Percentiles rank a stretch among this genome's conserved stretches.
Conservation (phyloP, 1,140 invertebrate species). For the Zelostemma sp. region DNA sequence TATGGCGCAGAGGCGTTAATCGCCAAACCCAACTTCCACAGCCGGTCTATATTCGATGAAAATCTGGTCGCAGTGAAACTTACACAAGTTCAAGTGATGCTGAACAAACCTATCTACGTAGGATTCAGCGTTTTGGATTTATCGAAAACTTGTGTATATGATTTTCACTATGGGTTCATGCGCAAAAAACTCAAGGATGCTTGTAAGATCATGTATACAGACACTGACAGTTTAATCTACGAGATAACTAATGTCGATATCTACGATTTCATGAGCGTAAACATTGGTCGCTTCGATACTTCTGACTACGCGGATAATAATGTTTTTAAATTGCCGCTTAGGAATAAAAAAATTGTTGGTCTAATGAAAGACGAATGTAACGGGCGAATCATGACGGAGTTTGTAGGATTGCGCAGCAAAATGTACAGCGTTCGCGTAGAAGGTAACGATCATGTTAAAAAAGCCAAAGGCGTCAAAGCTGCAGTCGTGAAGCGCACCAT, state of each 20-base stretch:
- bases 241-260: neutral
- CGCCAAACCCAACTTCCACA: slow-evolving; percentile 56
- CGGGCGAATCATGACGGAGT: slow-evolving; percentile 9
- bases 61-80: slow-evolving; percentile 56
- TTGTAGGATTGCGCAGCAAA: slow-evolving; percentile 1
- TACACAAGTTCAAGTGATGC: slow-evolving; percentile 43
- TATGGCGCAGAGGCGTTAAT: slow-evolving; percentile 32
- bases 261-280: neutral
- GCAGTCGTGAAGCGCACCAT: neutral
- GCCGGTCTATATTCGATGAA: slow-evolving; percentile 55
- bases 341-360: slow-evolving; percentile 10
- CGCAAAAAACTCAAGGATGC: neutral
- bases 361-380: slow-evolving; percentile 23
- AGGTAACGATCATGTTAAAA: neutral
- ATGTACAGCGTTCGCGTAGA: neutral
- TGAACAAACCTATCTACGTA: slow-evolving; percentile 58
- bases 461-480: slow-evolving; percentile 5
- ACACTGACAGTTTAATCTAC: neutral
- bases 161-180: slow-evolving; percentile 54
- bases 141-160: slow-evolving; percentile 51
- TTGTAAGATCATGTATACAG: neutral
- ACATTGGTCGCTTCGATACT: slow-evolving; percentile 2
- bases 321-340: neutral
- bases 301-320: slow-evolving; percentile 3
- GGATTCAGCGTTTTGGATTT: slow-evolving; percentile 53